Conservation (phyloP, 2,113 vertebrate species). For the Fulica atra region DNA sequence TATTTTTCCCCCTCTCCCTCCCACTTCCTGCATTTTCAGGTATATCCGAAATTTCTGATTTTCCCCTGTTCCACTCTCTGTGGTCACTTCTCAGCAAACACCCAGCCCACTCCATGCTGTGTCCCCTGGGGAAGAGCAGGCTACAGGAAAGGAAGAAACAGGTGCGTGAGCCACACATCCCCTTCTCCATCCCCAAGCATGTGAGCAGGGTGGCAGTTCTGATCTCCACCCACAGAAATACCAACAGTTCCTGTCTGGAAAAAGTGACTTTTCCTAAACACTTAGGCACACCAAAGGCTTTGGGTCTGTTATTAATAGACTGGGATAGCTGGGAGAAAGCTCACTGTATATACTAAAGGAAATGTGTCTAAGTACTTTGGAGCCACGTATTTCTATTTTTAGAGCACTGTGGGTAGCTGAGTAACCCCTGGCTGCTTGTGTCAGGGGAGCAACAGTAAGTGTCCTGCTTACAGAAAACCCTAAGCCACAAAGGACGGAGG, state of each 20-base stretch:
- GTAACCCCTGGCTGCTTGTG: background rate
- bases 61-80: background rate
- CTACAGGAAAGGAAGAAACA: background rate
- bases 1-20: background rate
- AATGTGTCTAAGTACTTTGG: background rate
- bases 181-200: background rate
- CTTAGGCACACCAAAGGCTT: background rate
- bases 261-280: background rate
- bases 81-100: background rate
- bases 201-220: background rate
- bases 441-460: background rate
- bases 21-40: background rate
- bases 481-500: background rate
- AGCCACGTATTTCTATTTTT: background rate
- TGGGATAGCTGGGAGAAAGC: background rate
- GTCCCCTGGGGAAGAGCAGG: background rate
- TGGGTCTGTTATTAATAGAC: slow-evolving; percentile 13
- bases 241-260: background rate
- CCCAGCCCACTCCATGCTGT: background rate
- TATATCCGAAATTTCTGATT: background rate
- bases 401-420: background rate
- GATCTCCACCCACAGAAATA: slow-evolving; percentile 21
- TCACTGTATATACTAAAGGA: background rate
- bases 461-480: background rate
- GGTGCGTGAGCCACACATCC: background rate